A percentile compares a stretch with the other conserved stretches of the same genome.
Evolutionary conservation across 2,113 vertebrate species (phyloP).

Genomic region (Pionites leucogaster): DNA sequence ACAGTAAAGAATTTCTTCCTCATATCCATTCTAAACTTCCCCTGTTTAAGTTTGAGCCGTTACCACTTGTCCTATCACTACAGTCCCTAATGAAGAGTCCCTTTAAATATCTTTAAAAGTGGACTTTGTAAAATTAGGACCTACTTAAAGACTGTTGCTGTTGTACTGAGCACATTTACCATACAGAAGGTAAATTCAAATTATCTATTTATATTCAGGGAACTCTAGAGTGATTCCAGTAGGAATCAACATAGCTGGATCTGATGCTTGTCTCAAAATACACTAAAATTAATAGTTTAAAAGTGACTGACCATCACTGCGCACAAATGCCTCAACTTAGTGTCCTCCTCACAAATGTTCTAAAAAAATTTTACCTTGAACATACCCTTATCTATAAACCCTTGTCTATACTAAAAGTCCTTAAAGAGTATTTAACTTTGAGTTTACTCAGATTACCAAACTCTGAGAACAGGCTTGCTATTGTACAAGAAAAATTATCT

Average conservation of each 20-base stretch:
- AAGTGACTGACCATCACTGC: background rate
- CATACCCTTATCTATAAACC: background rate
- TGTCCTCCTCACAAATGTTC: background rate
- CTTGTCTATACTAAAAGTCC: background rate
- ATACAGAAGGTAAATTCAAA: background rate
- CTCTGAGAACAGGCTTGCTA: background rate
- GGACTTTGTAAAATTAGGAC: background rate
- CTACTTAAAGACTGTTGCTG: background rate
- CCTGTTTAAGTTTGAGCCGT: no score
- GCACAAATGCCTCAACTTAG: background rate
- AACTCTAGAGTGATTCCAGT: background rate
- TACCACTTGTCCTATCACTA: no score
- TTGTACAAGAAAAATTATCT: background rate
- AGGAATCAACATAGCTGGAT: background rate
- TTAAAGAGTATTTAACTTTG: background rate
- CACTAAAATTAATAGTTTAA: background rate
- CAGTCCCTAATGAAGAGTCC: no score
- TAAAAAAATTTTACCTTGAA: background rate
- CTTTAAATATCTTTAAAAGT: background rate
- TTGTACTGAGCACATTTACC: background rate
- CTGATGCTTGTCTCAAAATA: background rate
- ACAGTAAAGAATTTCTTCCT: no score
- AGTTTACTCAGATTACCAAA: background rate
- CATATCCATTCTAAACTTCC: no score
- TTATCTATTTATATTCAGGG: background rate